A percentile compares a stretch with the other conserved stretches of the same genome.
These are phyloP conservation scores for Drosophila colorata DNA, from an alignment of 2,888 invertebrate genomes.

Conservation along the genomic window DNA sequence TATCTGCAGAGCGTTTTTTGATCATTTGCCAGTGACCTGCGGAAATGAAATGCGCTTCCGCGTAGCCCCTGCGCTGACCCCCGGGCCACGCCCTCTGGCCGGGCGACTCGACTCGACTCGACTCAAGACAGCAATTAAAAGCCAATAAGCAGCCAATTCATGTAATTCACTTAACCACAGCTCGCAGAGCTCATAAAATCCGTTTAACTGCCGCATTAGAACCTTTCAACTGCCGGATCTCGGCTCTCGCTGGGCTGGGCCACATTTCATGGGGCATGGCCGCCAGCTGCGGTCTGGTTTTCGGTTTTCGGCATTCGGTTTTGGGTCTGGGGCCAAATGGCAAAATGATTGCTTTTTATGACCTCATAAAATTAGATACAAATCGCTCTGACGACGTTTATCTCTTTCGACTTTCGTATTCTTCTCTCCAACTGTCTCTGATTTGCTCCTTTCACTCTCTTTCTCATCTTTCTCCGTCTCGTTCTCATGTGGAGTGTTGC, in stretches of 20 bases:
- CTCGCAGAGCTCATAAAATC: conserved; percentile 65
- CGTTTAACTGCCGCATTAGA: conserved; percentile 71
- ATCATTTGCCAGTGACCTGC: conserved; percentile 51
- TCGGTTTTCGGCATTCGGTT: background rate
- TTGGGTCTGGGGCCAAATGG: conserved; percentile 74
- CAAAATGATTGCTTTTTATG: conserved; percentile 84
- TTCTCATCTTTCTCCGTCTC: background rate
- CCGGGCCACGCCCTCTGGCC: conserved; percentile 38
- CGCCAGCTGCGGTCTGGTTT: conserved; percentile 67
- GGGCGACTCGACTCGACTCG: too few relatives aligned
- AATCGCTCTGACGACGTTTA: conserved; percentile 83
- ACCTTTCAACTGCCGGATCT: conserved; percentile 55
- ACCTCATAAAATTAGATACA: conserved; percentile 84
- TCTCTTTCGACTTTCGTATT: conserved; percentile 43
- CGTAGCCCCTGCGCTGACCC: conserved; percentile 12
- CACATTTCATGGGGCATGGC: conserved; percentile 65
- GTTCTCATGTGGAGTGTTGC: conserved; percentile 24
- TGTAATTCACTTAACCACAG: conserved; percentile 72
- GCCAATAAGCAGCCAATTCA: conserved; percentile 74
- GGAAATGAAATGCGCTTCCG: conserved; percentile 62
- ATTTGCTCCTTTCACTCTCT: conserved; percentile 42
- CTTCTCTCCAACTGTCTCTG: conserved; percentile 24
- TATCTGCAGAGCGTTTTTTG: conserved; percentile 55
- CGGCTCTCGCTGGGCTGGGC: conserved; percentile 36
- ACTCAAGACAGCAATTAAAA: conserved; percentile 69